Conservation (phyloP, 2,113 vertebrate species). For the Strigops habroptila region DNA sequence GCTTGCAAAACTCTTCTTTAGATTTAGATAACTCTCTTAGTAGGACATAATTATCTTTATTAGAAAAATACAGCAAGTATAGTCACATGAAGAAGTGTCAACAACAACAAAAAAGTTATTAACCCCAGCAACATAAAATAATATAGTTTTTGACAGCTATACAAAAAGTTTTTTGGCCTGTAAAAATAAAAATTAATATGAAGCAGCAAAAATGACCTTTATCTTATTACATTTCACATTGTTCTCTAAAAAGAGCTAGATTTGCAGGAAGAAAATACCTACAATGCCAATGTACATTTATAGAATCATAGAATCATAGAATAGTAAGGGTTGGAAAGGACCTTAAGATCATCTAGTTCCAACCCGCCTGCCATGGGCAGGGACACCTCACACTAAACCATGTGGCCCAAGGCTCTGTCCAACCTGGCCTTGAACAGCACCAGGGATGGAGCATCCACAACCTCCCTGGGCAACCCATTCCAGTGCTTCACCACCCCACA, state of each 20-base stretch:
- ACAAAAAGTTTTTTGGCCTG: background rate
- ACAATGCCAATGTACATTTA: background rate
- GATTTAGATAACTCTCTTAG: background rate
- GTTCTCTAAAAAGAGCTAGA: background rate
- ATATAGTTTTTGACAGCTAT: background rate
- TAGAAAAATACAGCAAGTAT: background rate
- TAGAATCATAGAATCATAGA: no score
- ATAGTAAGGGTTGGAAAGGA: no score
- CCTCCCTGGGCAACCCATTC: no score
- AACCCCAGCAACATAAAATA: background rate
- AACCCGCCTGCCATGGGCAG: no score
- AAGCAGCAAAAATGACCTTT: background rate
- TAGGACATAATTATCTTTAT: background rate
- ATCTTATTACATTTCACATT: accelerated
- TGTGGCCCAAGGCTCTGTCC: no score
- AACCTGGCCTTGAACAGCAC: no score
- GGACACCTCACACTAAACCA: no score
- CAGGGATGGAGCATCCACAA: no score
- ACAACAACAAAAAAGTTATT: background rate
- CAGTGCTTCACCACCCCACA: no score
- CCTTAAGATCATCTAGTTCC: no score
- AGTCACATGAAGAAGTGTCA: background rate
- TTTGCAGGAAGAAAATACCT: background rate
- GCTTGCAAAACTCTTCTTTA: background rate
- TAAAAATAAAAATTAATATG: background rate